These are phyloP conservation scores for Xestobium rufovillosum DNA, from an alignment of 2,888 invertebrate species.

Conservation along the genomic window DNA sequence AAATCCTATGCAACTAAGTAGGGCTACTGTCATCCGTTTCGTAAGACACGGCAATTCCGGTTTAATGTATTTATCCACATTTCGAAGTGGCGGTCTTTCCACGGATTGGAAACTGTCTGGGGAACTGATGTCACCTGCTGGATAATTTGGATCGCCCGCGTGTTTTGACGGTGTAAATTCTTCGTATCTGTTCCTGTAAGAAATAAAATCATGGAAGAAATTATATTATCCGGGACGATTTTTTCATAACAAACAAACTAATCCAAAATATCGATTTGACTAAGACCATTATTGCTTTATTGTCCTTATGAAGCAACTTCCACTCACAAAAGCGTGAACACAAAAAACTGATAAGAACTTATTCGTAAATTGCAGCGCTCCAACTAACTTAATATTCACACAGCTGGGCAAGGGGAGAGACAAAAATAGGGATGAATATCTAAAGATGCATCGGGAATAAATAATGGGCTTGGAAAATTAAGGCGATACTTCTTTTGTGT, in stretches of 20 bases:
- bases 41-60: conserved; percentile 82
- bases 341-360: too few relatives aligned
- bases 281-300: too few relatives aligned
- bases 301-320: too few relatives aligned
- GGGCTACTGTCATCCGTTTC: conserved; percentile 80
- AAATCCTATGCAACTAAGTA: conserved; percentile 82
- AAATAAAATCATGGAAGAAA: conserved; percentile 9
- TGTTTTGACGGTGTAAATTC: conserved; percentile 49
- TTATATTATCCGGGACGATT: neutral
- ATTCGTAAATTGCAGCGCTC: too few relatives aligned
- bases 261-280: neutral
- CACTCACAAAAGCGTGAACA: too few relatives aligned
- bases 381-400: too few relatives aligned
- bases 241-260: neutral
- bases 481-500: too few relatives aligned
- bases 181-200: conserved; percentile 55
- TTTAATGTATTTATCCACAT: conserved; percentile 79
- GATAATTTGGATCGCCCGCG: conserved; percentile 52
- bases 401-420: too few relatives aligned
- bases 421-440: too few relatives aligned
- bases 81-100: conserved; percentile 75
- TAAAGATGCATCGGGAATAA: too few relatives aligned
- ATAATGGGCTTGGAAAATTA: too few relatives aligned
- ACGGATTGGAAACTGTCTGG: conserved; percentile 75
- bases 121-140: conserved; percentile 57